phyloP scores from a whole-genome alignment of 2,797 vertebrate species.

The Galaxias olidus region DNA sequence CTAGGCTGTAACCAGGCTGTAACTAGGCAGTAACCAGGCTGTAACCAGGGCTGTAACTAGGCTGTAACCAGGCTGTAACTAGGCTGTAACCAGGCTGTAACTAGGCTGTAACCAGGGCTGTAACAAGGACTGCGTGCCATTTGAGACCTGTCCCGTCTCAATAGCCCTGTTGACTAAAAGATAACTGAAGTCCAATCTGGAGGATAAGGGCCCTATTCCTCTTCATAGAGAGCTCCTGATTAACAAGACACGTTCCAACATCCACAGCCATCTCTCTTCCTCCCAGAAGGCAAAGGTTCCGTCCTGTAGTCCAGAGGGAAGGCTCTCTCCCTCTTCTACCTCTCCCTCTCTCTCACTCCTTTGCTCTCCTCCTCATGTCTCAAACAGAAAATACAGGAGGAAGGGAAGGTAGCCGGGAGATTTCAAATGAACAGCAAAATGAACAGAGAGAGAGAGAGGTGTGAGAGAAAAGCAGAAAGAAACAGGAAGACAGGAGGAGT shows the following conservation, averaged over 20 bases:
- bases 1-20: too few species aligned
- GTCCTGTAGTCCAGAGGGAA: conserved; percentile 18
- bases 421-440: background rate
- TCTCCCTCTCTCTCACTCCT: conserved; percentile 21
- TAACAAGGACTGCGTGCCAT: too few species aligned
- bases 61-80: too few species aligned
- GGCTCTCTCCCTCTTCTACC: conserved; percentile 36
- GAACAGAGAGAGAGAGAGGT: conserved; percentile 29
- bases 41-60: too few species aligned
- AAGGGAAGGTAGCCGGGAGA: conserved; percentile 41
- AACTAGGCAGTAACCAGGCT: too few species aligned
- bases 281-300: conserved; percentile 29
- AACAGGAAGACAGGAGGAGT: conserved; percentile 12
- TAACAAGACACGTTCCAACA: conserved; percentile 40
- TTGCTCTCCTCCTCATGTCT: too few species aligned
- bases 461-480: conserved; percentile 33
- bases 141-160: background rate
- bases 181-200: conserved; percentile 46
- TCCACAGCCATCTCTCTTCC: conserved; percentile 12
- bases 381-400: conserved; percentile 51
- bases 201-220: conserved; percentile 63
- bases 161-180: conserved; percentile 48
- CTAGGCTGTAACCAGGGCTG: background rate
- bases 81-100: too few species aligned
- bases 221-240: conserved; percentile 68